Evolutionary conservation across 2,888 invertebrate genomes (phyloP).

Genomic region (Mesorhabditis sp.): DNA sequence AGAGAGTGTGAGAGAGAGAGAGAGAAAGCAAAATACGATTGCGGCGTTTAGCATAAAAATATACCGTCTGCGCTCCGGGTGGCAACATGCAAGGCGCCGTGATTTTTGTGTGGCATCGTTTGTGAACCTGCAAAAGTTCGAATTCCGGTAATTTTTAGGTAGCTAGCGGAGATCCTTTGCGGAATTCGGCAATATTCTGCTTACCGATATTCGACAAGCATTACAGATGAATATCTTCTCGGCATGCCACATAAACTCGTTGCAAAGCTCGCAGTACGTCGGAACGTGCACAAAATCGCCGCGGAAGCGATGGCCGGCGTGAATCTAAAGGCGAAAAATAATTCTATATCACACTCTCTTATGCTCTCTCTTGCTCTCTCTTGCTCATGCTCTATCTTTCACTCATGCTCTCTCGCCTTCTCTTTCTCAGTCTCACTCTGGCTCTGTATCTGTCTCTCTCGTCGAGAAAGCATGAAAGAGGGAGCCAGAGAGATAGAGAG

Average conservation of each 20-base stretch:
- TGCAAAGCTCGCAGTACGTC: conserved; percentile 88
- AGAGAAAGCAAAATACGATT: not conserved
- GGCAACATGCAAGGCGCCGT: conserved; percentile 25
- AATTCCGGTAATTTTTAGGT: too few species aligned
- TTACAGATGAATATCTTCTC: conserved; percentile 67
- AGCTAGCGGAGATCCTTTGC: not conserved
- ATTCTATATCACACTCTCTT: not conserved
- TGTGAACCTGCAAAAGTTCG: conserved; percentile 70
- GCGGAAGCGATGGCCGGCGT: conserved; percentile 79
- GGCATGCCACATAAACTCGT: conserved; percentile 81
- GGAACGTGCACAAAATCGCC: conserved; percentile 89
- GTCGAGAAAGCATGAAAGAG: too few species aligned
- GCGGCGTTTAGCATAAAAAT: too few species aligned
- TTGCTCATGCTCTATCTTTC: too few species aligned
- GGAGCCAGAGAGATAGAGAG: conserved; percentile 8
- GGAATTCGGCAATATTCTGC: not conserved
- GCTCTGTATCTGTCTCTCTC: too few species aligned
- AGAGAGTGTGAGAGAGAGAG: not conserved
- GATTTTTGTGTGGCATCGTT: conserved; percentile 82
- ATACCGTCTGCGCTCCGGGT: too few species aligned
- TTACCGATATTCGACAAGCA: conserved; percentile 76
- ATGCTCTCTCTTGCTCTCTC: too few species aligned
- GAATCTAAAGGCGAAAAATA: conserved; percentile 62
- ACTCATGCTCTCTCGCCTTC: too few species aligned
- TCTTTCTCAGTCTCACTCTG: too few species aligned